These are phyloP conservation scores for Menura novaehollandiae DNA, from an alignment of 2,113 vertebrate genomes.

Conservation along the genomic window DNA sequence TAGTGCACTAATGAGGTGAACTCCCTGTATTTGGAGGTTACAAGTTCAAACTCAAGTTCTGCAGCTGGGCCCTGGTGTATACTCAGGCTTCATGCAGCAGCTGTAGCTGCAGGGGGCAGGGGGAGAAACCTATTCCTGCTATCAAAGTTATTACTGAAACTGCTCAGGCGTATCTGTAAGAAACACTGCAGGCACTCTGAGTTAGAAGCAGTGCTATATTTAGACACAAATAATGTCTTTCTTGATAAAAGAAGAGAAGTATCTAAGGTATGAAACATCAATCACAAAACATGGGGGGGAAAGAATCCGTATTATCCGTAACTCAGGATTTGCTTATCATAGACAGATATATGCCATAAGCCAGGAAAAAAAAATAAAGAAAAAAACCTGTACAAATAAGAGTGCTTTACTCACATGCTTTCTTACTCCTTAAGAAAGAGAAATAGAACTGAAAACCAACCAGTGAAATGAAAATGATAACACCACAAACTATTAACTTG, in stretches of 20 bases:
- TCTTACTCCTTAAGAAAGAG: background rate
- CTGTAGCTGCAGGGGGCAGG: slow-evolving; percentile 53
- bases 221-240: slow-evolving; percentile 49
- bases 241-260: slow-evolving; percentile 20
- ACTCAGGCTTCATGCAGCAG: slow-evolving; percentile 65
- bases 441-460: background rate
- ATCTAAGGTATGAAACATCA: slow-evolving; percentile 13
- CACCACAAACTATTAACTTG: background rate
- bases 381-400: background rate
- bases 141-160: slow-evolving; percentile 65
- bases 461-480: background rate
- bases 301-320: background rate
- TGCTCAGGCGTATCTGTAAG: slow-evolving; percentile 57
- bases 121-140: slow-evolving; percentile 63
- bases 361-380: background rate
- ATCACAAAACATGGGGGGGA: background rate
- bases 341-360: background rate
- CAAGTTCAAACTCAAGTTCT: slow-evolving; percentile 65
- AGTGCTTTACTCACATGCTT: background rate
- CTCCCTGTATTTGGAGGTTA: slow-evolving; percentile 58
- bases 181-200: slow-evolving; percentile 56
- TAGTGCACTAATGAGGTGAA: slow-evolving; percentile 70
- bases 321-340: slow-evolving; percentile 13
- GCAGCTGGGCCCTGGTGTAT: slow-evolving; percentile 62
- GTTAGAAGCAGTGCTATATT: slow-evolving; percentile 60